Evolutionary conservation across 2,797 vertebrate species (phyloP), one percentile per base, ranked within the genome.

Genomic region (Centropyge bicolor): DNA sequence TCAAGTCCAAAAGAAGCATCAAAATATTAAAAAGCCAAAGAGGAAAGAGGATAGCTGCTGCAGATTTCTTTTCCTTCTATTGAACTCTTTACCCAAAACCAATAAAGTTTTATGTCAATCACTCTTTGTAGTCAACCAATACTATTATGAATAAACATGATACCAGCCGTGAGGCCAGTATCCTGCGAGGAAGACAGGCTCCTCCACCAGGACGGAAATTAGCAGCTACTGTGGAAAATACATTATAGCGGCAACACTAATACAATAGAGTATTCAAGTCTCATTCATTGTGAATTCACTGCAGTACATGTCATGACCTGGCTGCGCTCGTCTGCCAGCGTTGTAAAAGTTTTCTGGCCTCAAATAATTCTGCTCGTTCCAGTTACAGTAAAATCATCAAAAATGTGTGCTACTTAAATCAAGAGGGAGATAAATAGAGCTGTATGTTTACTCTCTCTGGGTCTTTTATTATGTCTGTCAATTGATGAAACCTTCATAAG

Each of bases 211-310:
- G 66, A 74, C 4, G 52, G 68, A 61, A 61, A 80, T 88, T 63
- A 82, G 62, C 60, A 75, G 82, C 81, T 82, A 74, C 75, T 78
- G 84, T 91, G 92, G 86, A 91, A 92, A 93, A 91, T 74, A 73
- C 85, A 91, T 86, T 89, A 89, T 24, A 84, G 68, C 40, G 36
- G 38, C 41, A 82, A 31, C 27, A 31, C 27, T 82, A 68, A 70
- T 86, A 90, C 87, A 93, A 89, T 87, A 80, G 80, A 24, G 78
- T 80, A 91, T 88, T 87, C 80, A 89, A 45, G 52, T 72, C 61
- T 67, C 19, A n/a, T 70, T 79, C 70, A 70, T 56, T 82, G 75
- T 81, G 56, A 85, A 74, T 71, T 82, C 48, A 74, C 54, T 76
- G 70, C 68, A 54, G 48, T 46, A 14, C 55, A 66, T 52, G 79